Evolutionary conservation across 2,113 vertebrate species (phyloP).

Genomic region (Nothobranchius kuhntae): DNA sequence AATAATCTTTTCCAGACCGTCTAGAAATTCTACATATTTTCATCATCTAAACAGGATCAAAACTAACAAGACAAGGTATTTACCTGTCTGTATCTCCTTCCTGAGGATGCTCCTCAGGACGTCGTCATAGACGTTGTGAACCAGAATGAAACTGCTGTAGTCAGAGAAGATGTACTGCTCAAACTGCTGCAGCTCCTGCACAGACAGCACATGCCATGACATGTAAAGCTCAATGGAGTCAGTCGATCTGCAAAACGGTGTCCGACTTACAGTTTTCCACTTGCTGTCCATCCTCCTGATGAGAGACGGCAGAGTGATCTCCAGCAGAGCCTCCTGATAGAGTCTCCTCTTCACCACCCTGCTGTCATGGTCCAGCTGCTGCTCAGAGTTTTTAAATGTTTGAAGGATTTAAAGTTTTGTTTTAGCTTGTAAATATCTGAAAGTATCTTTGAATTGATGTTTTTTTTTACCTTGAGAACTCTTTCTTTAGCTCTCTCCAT

Average conservation of each 20-base stretch:
- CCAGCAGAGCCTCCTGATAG: constrained; percentile 53
- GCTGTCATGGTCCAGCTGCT: constrained; percentile 71
- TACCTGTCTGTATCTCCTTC: constrained; percentile 61
- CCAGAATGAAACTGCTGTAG: constrained; percentile 65
- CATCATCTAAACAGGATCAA: no score
- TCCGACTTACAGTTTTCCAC: constrained; percentile 51
- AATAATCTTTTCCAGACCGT: no score
- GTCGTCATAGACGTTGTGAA: constrained; percentile 56
- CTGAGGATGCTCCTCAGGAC: constrained; percentile 53
- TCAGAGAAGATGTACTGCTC: constrained; percentile 68
- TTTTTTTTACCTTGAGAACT: constrained; percentile 62
- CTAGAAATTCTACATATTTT: no score
- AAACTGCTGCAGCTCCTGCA: constrained; percentile 65
- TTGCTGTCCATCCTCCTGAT: constrained; percentile 49
- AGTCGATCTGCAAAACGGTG: background rate
- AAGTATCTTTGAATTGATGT: background rate
- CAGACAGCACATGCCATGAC: background rate
- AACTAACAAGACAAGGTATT: background rate
- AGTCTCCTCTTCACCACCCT: constrained; percentile 59
- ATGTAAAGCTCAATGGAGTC: background rate
- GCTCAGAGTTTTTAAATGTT: constrained; percentile 27
- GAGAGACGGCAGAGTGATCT: constrained; percentile 58
- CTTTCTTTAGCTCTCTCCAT: constrained; percentile 55
- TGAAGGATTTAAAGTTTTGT: background rate
- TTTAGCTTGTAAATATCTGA: background rate